phyloP scores from a whole-genome alignment of 35 echinoderm and acorn worm species.

The Strongylocentrotus purpuratus region DNA sequence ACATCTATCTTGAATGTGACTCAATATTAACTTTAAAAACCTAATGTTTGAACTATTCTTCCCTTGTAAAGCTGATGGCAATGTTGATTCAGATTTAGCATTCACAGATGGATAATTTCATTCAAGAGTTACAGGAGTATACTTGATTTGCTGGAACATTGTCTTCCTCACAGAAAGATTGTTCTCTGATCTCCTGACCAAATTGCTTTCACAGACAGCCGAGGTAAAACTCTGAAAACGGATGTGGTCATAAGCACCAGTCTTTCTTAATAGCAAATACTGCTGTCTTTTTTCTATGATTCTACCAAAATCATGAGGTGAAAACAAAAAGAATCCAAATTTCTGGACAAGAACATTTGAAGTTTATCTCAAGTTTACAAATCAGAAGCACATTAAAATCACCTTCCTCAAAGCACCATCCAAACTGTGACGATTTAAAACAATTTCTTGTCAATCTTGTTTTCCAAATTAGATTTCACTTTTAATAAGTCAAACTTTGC shows the following conservation, averaged over 20 bases:
- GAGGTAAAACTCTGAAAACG: neutral
- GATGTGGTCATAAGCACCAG: neutral
- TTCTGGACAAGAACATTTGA: neutral
- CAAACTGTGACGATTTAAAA: neutral
- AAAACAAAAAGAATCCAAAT: neutral
- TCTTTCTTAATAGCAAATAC: neutral
- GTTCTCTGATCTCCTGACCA: neutral
- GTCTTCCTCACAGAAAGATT: neutral
- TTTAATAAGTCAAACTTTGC: neutral
- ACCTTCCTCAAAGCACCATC: neutral
- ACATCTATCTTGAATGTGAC: neutral
- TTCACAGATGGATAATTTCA: neutral
- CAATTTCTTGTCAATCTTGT: neutral
- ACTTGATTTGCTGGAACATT: too few relatives aligned
- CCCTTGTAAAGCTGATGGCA: neutral
- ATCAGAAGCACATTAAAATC: neutral
- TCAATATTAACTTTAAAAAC: neutral
- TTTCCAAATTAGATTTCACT: neutral
- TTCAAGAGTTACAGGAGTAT: too few relatives aligned
- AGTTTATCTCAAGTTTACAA: neutral
- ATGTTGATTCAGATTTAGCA: neutral
- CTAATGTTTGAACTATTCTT: neutral
- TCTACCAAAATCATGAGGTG: neutral
- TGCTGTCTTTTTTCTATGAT: neutral
- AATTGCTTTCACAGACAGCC: neutral